Evolutionary conservation across 2,888 invertebrate genomes (phyloP), one percentile per base, ranked within the genome.

Genomic region (Camptogramma bilineatum): DNA sequence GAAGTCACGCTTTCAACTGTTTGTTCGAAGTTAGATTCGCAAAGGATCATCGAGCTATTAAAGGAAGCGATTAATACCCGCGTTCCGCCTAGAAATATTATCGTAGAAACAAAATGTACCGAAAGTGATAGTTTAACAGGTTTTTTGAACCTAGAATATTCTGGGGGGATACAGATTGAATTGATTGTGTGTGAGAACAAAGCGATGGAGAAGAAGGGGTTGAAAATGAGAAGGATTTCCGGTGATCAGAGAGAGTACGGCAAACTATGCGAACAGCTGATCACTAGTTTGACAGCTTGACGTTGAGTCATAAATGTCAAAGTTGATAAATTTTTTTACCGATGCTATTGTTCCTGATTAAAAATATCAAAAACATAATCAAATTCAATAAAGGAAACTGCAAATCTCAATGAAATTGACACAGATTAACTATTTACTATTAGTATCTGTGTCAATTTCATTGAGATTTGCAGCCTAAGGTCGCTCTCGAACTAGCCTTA

Each of bases 181-280:
- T 86, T 98, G 77, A 95, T 96, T 74, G 95, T 98, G 9, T 96
- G 95, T 78, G 96, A 97, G 76, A 95, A 96, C 70, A 94, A 96
- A 77, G 90, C 94, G 46, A 94, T 95, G 79, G 96, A 96, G 78
- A 95, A 95, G 54, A 97, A 97, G 75, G 97, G 97, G 7, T 94
- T 98, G 75, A 97, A 97, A 76, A 95, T 98, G 95, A 91, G 97
- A 60, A 92, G 97, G 79, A 97, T 98, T 76, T 97, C 97, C 0
- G 98, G 98, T 4, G 98, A 98, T 86, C 97, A 97, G 86, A 93
- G 96, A 74, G 97, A 97, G 81, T 98, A 97, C 81, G 97, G 97
- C 69, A 97, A 97, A 85, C 94, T 98, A 46, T 98, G 98, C 86
- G 96, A 97, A 82, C 97, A 97, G 87, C 89, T 98, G 76, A 97